Conservation (phyloP, 2,113 vertebrate species). For the Nerophis ophidion region DNA sequence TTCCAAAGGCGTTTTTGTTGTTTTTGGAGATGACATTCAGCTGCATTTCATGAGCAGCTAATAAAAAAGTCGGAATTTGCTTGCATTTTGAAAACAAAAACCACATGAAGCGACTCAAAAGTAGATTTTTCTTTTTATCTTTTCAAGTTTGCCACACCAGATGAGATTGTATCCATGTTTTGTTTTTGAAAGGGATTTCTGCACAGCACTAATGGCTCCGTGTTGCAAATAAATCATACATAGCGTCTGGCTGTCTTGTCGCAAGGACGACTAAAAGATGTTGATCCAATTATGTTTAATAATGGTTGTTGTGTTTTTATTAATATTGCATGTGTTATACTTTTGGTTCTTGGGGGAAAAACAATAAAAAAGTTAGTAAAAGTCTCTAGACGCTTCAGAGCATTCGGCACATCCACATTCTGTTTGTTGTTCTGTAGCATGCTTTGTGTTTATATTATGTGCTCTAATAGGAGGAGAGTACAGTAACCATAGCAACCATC, state of each 20-base stretch:
- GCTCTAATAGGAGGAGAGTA: slow-evolving; percentile 18
- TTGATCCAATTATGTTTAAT: not conserved
- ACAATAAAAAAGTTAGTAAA: not conserved
- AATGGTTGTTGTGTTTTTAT: not conserved
- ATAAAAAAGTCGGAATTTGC: no score
- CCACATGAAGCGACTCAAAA: not conserved
- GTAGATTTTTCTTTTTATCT: not conserved
- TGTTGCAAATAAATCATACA: slow-evolving; percentile 7
- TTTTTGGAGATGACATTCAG: not conserved
- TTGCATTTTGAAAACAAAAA: not conserved
- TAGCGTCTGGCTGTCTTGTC: slow-evolving; percentile 7
- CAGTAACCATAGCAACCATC: slow-evolving; percentile 27
- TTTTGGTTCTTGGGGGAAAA: not conserved
- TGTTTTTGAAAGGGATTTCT: slow-evolving; percentile 8
- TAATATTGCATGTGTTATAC: no score
- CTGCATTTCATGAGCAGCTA: no score
- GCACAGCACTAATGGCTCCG: slow-evolving; percentile 1
- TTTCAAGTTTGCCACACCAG: not conserved
- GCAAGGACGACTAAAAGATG: not conserved
- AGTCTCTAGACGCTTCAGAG: not conserved
- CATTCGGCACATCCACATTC: not conserved
- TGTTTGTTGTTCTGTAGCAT: not conserved
- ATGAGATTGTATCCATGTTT: not conserved
- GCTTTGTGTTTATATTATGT: slow-evolving; percentile 1
- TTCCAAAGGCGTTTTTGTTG: not conserved